Evolutionary conservation across 1,140 invertebrate genomes (phyloP), one percentile per base, ranked within the genome.

Genomic region (Yoshiicerus persimilis): DNA sequence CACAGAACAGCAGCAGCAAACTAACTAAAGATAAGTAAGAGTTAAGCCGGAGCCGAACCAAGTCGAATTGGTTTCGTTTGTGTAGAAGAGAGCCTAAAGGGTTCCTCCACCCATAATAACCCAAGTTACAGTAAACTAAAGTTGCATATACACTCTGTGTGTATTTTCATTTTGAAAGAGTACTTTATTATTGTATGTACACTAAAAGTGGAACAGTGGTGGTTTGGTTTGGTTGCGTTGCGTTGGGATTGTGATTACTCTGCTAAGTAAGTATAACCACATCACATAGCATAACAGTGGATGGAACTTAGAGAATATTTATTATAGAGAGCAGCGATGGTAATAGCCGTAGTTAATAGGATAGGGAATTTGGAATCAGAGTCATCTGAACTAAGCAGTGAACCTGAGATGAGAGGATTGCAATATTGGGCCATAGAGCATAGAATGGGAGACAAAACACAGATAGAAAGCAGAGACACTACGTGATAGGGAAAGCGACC

Each of bases 11-110:
- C 8, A 80, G 27, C 8, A 70, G 27, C 32, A 38, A 38, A 38
- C 75, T 36, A 80, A 80, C 75, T 38, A 80, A 80, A 80, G 75
- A 80, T 80, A 80, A 80, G 75, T 80, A 36, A 38, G 34, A 80
- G 30, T 38, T 80, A 80, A 80, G 75, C 75, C 75, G 75, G 30
- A 80, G 75, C n/a, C 75, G 8, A 80, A 36, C 75, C 75, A 80
- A 36, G 66, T 70, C 66, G 66, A 70, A 70, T 80, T 36, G 32
- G 75, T 80, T 80, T 38, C 32, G 75, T 80, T 80, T 36, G 32
- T 23, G 32, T 80, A 23, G 75, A 80, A 80, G 30, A 80, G 75
- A 80, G 75, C 75, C 75, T n/a, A 80, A 80, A 80, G 75, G 75
- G 75, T 38, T 80, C 75, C 23, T 32, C 0, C 75, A 4, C 11